Percentiles rank a stretch among this genome's conserved stretches.
Conservation (phyloP, 2,113 vertebrate species). For the Festucalex cinctus region DNA sequence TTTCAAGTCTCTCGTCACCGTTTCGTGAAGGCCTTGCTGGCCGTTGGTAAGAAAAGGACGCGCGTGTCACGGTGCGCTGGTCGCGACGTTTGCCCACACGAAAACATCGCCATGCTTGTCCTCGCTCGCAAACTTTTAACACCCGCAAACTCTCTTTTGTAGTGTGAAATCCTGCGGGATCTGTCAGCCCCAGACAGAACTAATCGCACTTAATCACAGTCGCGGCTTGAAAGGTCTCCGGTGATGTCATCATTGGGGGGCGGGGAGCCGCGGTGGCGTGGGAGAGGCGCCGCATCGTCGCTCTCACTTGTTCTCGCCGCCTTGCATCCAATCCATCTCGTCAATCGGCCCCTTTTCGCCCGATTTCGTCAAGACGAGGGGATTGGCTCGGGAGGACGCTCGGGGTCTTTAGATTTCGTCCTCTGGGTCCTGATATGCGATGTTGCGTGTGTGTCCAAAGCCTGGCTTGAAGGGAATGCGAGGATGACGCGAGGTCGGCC, state of each 20-base stretch:
- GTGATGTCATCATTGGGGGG: slow-evolving; percentile 55
- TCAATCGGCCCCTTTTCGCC: slow-evolving; percentile 52
- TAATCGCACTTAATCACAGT: slow-evolving; percentile 66
- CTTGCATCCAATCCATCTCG: slow-evolving; percentile 35
- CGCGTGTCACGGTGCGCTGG: background rate
- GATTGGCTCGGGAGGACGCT: slow-evolving; percentile 49
- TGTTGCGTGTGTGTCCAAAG: slow-evolving; percentile 42
- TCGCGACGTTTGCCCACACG: background rate
- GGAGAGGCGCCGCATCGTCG: slow-evolving; percentile 53
- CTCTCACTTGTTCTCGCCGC: slow-evolving; percentile 59
- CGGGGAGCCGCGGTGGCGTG: slow-evolving; percentile 54
- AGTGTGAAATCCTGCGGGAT: slow-evolving; percentile 46
- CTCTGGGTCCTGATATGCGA: slow-evolving; percentile 22
- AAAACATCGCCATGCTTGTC: slow-evolving; percentile 28
- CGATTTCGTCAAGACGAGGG: slow-evolving; percentile 69
- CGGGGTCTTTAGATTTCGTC: slow-evolving; percentile 38
- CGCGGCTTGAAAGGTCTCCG: slow-evolving; percentile 52
- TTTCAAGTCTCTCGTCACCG: background rate
- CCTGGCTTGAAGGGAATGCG: slow-evolving; percentile 38
- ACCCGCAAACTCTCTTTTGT: slow-evolving; percentile 21
- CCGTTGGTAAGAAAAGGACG: background rate
- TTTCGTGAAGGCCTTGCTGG: background rate
- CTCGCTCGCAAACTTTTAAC: slow-evolving; percentile 37
- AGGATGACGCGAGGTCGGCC: slow-evolving; percentile 22
- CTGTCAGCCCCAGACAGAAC: slow-evolving; percentile 52